Percentiles rank a stretch among this genome's conserved stretches.
Evolutionary conservation across 2,113 vertebrate species (phyloP).

Genomic region (Ellobius talpinus): DNA sequence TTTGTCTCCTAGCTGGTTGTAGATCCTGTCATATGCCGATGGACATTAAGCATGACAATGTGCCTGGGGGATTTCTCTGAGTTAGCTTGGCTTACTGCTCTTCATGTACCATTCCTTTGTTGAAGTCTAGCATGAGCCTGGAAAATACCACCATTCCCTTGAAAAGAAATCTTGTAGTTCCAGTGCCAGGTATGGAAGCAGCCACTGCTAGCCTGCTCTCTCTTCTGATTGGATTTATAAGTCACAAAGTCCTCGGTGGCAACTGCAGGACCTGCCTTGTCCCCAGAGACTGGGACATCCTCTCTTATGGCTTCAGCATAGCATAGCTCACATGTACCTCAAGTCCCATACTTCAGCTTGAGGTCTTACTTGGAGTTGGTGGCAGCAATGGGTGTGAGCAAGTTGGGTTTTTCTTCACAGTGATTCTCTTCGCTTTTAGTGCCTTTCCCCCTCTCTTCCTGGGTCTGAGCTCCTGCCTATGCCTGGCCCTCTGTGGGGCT

Average conservation of each 20-base stretch:
- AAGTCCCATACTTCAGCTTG: neutral
- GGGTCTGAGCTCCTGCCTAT: neutral
- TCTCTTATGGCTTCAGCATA: neutral
- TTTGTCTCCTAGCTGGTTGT: neutral
- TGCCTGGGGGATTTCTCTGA: neutral
- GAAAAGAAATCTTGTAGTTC: neutral
- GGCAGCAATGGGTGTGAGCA: neutral
- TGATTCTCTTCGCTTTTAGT: constrained; percentile 11
- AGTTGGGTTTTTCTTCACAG: neutral
- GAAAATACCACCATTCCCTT: neutral
- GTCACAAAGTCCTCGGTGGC: no score
- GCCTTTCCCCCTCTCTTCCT: neutral
- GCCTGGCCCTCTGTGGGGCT: neutral
- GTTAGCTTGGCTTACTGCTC: neutral
- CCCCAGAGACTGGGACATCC: neutral
- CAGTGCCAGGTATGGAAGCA: accelerated
- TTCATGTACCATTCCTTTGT: neutral
- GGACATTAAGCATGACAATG: no score
- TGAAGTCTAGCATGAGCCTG: accelerated
- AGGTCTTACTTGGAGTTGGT: neutral
- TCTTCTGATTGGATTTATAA: neutral
- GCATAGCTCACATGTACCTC: neutral
- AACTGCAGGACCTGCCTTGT: accelerated
- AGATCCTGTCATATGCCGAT: neutral
- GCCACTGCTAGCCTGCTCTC: neutral